A percentile compares a stretch with the other conserved stretches of the same genome.
These are phyloP conservation scores for Neotoma lepida DNA, from an alignment of 2,113 vertebrate genomes.

Conservation along the genomic window DNA sequence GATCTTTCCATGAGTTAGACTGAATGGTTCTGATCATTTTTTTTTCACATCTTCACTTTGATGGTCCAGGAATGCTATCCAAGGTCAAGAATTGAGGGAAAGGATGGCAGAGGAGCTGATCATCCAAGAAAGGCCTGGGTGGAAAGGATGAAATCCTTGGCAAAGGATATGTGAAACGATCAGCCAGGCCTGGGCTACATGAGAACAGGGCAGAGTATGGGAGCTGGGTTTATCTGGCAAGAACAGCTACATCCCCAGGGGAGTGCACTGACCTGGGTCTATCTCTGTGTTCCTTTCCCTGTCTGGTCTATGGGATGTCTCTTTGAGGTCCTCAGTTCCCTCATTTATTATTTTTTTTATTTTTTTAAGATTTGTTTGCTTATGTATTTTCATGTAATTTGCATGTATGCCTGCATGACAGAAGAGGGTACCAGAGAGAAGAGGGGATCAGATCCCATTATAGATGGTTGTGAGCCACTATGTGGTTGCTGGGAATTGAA, in stretches of 20 bases:
- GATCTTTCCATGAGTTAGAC: background rate
- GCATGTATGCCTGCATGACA: no score
- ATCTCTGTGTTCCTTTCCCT: background rate
- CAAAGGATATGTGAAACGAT: background rate
- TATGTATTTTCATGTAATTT: no score
- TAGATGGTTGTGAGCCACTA: no score
- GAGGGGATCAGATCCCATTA: no score
- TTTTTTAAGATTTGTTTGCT: no score
- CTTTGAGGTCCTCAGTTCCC: background rate
- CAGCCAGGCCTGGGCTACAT: background rate
- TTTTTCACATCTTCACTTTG: background rate
- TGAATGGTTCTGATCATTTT: background rate
- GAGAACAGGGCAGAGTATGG: background rate
- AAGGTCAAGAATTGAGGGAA: background rate
- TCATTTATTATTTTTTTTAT: background rate
- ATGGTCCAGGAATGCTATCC: background rate
- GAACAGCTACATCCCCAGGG: no score
- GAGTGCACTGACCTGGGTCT: fast-evolving
- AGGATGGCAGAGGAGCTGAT: background rate
- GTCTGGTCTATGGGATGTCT: background rate
- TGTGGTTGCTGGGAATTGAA: no score
- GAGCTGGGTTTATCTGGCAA: background rate
- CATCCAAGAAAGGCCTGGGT: background rate
- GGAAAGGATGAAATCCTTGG: background rate
- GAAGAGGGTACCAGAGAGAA: no score